Evolutionary conservation across 2,113 vertebrate species (phyloP).

Genomic region (Ia io): DNA sequence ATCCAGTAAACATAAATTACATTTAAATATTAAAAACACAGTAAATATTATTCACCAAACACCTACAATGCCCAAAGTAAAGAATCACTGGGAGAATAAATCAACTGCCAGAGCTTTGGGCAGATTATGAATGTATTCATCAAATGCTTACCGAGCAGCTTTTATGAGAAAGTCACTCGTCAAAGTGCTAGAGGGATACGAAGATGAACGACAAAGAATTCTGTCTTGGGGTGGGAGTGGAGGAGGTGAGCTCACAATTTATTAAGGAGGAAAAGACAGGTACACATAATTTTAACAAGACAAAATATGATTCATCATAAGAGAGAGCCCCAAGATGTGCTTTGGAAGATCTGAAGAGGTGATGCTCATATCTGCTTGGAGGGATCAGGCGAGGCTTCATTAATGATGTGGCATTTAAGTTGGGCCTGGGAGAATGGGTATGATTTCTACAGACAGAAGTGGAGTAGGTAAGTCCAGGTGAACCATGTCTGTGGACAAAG

Average conservation of each 20-base stretch:
- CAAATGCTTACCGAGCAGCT: slow-evolving; percentile 11
- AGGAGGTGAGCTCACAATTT: background rate
- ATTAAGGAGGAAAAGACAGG: background rate
- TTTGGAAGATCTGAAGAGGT: background rate
- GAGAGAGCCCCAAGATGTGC: background rate
- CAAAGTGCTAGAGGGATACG: slow-evolving; percentile 4
- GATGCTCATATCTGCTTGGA: background rate
- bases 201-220: slow-evolving; percentile 12
- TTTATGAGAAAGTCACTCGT: slow-evolving; percentile 21
- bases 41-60: slow-evolving; percentile 20
- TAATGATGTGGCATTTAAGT: background rate
- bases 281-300: background rate
- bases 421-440: background rate
- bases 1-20: slow-evolving; percentile 29
- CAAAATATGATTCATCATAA: background rate
- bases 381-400: background rate
- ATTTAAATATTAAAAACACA: slow-evolving; percentile 42
- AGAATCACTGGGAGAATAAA: slow-evolving; percentile 42
- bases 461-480: background rate
- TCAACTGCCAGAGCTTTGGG: slow-evolving; percentile 16
- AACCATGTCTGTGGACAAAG: background rate
- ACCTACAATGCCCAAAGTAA: slow-evolving; percentile 30
- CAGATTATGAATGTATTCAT: slow-evolving; percentile 28
- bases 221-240: background rate
- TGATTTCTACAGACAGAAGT: background rate